phyloP scores from a whole-genome alignment of 2,888 invertebrate genomes.

The Silvanus unidentatus region DNA sequence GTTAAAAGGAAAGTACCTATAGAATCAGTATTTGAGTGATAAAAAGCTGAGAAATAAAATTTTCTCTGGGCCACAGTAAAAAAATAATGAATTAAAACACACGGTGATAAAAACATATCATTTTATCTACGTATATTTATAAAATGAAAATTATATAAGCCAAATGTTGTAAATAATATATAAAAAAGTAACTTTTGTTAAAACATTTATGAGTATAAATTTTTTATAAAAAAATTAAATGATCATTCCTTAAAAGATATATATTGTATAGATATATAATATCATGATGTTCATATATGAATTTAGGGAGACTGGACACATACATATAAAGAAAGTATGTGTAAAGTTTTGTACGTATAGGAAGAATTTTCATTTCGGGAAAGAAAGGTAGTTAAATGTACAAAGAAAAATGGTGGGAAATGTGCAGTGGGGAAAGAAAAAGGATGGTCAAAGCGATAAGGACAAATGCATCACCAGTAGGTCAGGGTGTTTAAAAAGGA shows the following conservation, averaged over 20 bases:
- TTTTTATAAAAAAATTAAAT: slow-evolving; percentile 26
- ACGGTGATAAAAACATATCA: slow-evolving; percentile 33
- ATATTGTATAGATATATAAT: too few species aligned
- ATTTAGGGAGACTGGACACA: slow-evolving; percentile 21
- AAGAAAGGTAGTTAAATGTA: too few species aligned
- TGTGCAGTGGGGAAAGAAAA: too few species aligned
- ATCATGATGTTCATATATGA: too few species aligned
- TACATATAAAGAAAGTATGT: slow-evolving; percentile 11
- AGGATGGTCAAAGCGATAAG: too few species aligned
- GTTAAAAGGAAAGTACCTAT: too few species aligned
- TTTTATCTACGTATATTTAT: slow-evolving; percentile 22
- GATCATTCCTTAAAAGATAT: slow-evolving; percentile 25
- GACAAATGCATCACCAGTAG: too few species aligned
- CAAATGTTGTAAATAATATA: slow-evolving; percentile 35
- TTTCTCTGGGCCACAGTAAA: slow-evolving; percentile 3
- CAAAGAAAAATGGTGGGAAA: too few species aligned
- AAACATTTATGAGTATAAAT: slow-evolving; percentile 25
- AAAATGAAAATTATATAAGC: slow-evolving; percentile 17
- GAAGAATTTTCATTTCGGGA: too few species aligned
- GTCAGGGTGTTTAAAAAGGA: too few species aligned
- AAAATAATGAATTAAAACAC: slow-evolving; percentile 14
- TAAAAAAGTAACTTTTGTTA: slow-evolving; percentile 22
- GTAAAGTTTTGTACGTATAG: slow-evolving; percentile 6
- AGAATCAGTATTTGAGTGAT: too few species aligned
- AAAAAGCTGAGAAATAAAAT: too few species aligned